phyloP scores from a whole-genome alignment of 2,113 vertebrate species.

The Entomyzon cyanotis region DNA sequence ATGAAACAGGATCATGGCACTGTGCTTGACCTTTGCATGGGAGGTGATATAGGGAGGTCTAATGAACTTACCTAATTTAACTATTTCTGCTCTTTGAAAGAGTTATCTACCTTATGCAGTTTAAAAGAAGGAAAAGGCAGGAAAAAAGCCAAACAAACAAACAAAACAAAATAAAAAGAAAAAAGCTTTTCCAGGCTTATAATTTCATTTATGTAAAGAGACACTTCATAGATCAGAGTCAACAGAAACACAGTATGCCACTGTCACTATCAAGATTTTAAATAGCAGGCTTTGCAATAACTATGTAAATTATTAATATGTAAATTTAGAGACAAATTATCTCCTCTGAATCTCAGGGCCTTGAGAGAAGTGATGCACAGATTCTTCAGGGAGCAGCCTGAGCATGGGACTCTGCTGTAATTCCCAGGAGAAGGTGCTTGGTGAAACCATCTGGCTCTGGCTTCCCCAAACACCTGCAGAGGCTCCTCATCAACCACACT shows the following conservation, averaged over 20 bases:
- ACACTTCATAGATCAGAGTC: conserved; percentile 26
- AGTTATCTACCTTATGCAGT: not conserved
- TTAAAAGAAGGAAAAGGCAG: not conserved
- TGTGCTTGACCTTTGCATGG: conserved; percentile 66
- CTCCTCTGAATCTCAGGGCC: conserved; percentile 40
- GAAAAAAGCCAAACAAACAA: too few relatives aligned
- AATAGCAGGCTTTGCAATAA: conserved; percentile 61
- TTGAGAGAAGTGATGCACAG: not conserved
- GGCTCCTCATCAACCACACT: not conserved
- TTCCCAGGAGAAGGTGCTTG: not conserved
- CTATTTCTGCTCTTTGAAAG: conserved; percentile 44
- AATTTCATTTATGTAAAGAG: conserved; percentile 18
- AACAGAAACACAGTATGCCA: not conserved
- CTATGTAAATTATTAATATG: conserved; percentile 68
- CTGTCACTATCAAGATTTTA: conserved; percentile 58
- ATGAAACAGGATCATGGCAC: conserved; percentile 67
- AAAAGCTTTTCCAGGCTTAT: not conserved
- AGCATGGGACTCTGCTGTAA: not conserved
- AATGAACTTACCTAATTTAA: conserved; percentile 66
- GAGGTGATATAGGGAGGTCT: conserved; percentile 35
- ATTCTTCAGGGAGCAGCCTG: not conserved
- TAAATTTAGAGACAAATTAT: conserved; percentile 60
- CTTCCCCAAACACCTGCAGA: not conserved
- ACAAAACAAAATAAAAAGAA: not conserved
- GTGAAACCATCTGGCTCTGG: not conserved